A percentile compares a stretch with the other conserved stretches of the same genome.
Evolutionary conservation across 2,113 vertebrate species (phyloP).

Genomic region (Jacana jacana): DNA sequence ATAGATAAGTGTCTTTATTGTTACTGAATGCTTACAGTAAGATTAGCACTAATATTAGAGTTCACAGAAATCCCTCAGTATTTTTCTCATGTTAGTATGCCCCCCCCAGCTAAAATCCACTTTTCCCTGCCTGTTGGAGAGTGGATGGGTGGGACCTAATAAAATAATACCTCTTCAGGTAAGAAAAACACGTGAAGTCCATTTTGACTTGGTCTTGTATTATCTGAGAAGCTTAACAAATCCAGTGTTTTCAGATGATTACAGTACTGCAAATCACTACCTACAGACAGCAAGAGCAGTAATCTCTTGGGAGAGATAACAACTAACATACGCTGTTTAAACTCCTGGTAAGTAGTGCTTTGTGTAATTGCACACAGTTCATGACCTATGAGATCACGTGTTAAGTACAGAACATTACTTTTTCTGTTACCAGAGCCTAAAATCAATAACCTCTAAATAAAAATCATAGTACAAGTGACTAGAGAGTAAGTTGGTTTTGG

Average conservation of each 20-base stretch:
- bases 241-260: background rate
- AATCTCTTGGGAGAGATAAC: background rate
- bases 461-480: background rate
- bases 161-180: background rate
- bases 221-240: background rate
- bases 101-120: background rate
- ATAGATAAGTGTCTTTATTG: background rate
- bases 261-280: constrained; percentile 1
- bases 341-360: background rate
- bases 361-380: background rate
- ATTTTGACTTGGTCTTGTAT: background rate
- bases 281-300: background rate
- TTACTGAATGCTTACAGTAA: background rate
- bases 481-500: background rate
- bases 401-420: background rate
- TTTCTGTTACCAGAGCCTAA: background rate
- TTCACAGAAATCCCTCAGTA: background rate
- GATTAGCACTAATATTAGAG: background rate
- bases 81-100: background rate
- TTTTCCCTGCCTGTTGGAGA: background rate
- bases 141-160: background rate
- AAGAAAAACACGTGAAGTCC: background rate
- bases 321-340: background rate
- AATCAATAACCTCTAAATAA: background rate
- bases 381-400: background rate